These are phyloP conservation scores for Leguminivora glycinivorella DNA, from an alignment of 1,140 invertebrate species.

Conservation along the genomic window DNA sequence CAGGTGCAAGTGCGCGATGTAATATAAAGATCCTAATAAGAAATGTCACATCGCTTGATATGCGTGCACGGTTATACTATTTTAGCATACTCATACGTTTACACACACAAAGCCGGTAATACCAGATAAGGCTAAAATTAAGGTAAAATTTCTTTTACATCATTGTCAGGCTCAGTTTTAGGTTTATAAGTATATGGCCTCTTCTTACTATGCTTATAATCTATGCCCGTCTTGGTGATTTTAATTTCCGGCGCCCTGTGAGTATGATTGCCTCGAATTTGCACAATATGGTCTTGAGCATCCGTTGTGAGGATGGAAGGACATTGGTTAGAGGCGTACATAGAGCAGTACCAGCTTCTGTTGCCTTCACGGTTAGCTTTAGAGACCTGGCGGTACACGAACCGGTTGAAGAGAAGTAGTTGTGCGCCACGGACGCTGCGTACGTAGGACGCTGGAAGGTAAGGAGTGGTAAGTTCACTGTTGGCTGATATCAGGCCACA, in stretches of 20 bases:
- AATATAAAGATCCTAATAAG: too few species aligned
- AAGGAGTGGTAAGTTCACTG: neutral
- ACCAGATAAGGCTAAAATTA: too few species aligned
- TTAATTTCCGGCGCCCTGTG: conserved; percentile 5
- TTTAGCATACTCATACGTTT: too few species aligned
- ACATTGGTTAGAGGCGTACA: conserved; percentile 34
- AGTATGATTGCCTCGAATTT: conserved; percentile 32
- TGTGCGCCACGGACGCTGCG: conserved; percentile 35
- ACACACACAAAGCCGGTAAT: too few species aligned
- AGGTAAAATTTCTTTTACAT: conserved; percentile 19
- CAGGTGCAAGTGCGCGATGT: too few species aligned
- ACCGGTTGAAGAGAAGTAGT: conserved; percentile 31
- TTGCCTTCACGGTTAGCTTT: conserved; percentile 35
- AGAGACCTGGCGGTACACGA: conserved; percentile 34
- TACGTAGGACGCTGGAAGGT: conserved; percentile 35
- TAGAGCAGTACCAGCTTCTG: conserved; percentile 38
- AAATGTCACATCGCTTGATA: too few species aligned
- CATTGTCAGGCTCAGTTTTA: neutral
- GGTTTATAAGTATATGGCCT: neutral
- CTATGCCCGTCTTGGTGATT: conserved; percentile 27
- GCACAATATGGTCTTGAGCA: conserved; percentile 29
- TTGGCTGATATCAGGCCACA: too few species aligned
- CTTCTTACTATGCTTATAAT: conserved; percentile 11
- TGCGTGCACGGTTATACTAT: too few species aligned
- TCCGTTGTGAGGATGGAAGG: conserved; percentile 31